A percentile compares a stretch with the other conserved stretches of the same genome.
Evolutionary conservation across 2,888 invertebrate genomes (phyloP).

Genomic region (Tetheella fluctuosa): DNA sequence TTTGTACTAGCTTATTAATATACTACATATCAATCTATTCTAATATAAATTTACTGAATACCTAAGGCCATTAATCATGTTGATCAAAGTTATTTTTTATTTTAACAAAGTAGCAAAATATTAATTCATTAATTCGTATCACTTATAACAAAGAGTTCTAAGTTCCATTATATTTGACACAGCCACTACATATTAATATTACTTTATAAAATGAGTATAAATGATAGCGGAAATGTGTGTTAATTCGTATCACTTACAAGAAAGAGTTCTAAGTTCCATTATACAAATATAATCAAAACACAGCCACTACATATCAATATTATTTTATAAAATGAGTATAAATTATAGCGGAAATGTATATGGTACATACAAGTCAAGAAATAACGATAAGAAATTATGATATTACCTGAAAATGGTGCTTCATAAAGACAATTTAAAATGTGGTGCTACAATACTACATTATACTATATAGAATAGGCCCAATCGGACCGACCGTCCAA

Average conservation of each 20-base stretch:
- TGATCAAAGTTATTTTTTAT: constrained; percentile 7
- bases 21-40: no score
- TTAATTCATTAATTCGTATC: constrained; percentile 30
- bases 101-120: constrained; percentile 38
- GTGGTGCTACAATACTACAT: no score
- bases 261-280: constrained; percentile 21
- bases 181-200: constrained; percentile 25
- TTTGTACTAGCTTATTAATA: constrained; percentile 4
- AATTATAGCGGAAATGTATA: background rate
- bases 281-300: constrained; percentile 20
- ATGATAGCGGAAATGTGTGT: constrained; percentile 7
- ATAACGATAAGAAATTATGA: no score
- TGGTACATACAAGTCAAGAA: background rate
- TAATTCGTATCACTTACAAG: constrained; percentile 28
- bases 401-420: background rate
- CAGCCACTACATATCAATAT: constrained; percentile 26
- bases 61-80: constrained; percentile 8
- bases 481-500: no score
- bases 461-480: no score
- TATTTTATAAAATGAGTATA: background rate
- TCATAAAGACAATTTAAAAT: no score
- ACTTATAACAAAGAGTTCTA: constrained; percentile 26
- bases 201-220: background rate
- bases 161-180: constrained; percentile 22
- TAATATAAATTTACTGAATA: background rate